phyloP scores from a whole-genome alignment of 2,797 vertebrate genomes.

The Hypotaenidia okinawae region DNA sequence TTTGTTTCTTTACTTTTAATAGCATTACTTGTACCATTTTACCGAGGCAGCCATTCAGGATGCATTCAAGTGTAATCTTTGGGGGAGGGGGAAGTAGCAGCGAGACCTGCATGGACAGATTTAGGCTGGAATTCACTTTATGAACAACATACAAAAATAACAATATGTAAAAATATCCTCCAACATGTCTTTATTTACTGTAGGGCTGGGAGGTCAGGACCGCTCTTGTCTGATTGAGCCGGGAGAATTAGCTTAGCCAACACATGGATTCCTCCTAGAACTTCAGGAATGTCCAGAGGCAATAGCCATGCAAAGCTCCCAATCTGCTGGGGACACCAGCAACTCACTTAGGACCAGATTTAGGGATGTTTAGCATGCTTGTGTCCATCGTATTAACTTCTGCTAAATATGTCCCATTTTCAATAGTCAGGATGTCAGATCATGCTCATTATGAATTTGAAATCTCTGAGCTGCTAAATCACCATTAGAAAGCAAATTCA shows the following conservation, averaged over 20 bases:
- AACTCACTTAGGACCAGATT: not conserved
- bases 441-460: not conserved
- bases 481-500: not conserved
- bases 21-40: not conserved
- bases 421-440: not conserved
- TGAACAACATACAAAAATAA: not conserved
- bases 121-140: not conserved
- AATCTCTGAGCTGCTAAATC: constrained; percentile 24
- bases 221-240: not conserved
- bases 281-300: not conserved
- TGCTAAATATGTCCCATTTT: not conserved
- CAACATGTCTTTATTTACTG: not conserved
- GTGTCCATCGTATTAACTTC: not conserved
- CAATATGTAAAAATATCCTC: not conserved
- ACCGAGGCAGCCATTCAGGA: not conserved
- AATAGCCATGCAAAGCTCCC: not conserved
- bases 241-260: not conserved
- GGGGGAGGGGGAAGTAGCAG: not conserved
- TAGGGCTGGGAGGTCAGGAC: not conserved
- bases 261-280: not conserved
- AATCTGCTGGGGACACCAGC: not conserved
- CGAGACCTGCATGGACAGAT: not conserved
- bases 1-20: not conserved
- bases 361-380: not conserved
- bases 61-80: not conserved